A percentile compares a stretch with the other conserved stretches of the same genome.
Evolutionary conservation across 2,888 invertebrate genomes (phyloP).

Genomic region (Amphiduros pacificus): DNA sequence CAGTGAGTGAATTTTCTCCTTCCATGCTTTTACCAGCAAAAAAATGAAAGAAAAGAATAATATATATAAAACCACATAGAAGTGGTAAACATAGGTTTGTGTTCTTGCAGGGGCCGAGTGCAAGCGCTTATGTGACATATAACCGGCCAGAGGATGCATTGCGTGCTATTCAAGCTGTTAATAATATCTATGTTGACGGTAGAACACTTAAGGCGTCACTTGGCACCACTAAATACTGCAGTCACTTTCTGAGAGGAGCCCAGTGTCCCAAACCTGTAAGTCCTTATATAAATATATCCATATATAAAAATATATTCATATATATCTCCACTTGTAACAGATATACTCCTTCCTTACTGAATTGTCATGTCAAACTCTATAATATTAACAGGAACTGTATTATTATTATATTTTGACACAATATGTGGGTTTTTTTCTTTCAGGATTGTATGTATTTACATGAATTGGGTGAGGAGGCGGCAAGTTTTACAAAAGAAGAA

Average conservation of each 20-base stretch:
- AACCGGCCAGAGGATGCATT: slow-evolving; percentile 84
- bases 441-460: slow-evolving; percentile 99
- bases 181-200: slow-evolving; percentile 95
- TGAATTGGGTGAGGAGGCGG: slow-evolving; percentile 91
- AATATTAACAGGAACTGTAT: too few relatives aligned
- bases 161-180: slow-evolving; percentile 94
- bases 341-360: too few relatives aligned
- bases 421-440: slow-evolving; percentile 34
- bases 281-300: neutral
- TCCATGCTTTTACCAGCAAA: too few relatives aligned
- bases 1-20: too few relatives aligned
- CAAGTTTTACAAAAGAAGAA: slow-evolving; percentile 94
- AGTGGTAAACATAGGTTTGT: too few relatives aligned
- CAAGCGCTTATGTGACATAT: slow-evolving; percentile 96
- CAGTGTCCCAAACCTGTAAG: slow-evolving; percentile 80
- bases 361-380: too few relatives aligned
- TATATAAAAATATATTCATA: neutral
- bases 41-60: too few relatives aligned
- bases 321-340: neutral
- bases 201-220: slow-evolving; percentile 94
- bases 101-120: slow-evolving; percentile 60
- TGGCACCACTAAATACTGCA: slow-evolving; percentile 99
- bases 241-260: slow-evolving; percentile 98
- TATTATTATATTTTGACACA: too few relatives aligned
- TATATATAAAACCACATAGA: too few relatives aligned